phyloP scores from a whole-genome alignment of 2,888 invertebrate species.

The Anoplius nigerrimus region DNA sequence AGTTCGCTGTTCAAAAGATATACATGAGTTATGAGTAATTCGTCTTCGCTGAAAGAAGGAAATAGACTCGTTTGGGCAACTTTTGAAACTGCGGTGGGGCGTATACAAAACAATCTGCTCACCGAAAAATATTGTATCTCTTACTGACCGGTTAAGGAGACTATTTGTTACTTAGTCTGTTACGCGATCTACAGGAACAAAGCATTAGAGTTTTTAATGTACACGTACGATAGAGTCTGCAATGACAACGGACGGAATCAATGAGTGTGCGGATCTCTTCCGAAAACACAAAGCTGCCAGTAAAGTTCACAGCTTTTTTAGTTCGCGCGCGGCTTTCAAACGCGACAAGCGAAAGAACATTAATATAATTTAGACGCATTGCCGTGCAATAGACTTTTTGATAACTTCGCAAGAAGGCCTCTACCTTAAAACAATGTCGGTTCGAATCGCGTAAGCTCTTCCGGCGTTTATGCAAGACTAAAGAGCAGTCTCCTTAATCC shows the following conservation, averaged over 20 bases:
- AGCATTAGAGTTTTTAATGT: background rate
- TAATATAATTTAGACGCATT: background rate
- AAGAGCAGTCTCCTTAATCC: conserved; percentile 27
- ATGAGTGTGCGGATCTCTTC: background rate
- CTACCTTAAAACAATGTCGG: too few relatives aligned
- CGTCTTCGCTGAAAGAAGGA: too few relatives aligned
- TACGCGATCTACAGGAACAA: conserved; percentile 1
- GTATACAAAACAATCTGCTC: conserved; percentile 15
- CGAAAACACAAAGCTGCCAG: too few relatives aligned
- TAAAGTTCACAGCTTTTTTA: conserved; percentile 9
- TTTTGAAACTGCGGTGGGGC: background rate
- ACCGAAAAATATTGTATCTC: conserved; percentile 26
- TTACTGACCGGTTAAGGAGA: conserved; percentile 32
- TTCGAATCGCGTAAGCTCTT: too few relatives aligned
- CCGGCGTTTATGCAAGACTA: background rate
- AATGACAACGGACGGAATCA: background rate
- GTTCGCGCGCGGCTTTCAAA: background rate
- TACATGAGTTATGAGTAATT: too few relatives aligned
- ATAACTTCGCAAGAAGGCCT: background rate
- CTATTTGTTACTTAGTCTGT: background rate
- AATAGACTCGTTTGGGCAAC: too few relatives aligned
- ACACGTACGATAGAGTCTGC: too few relatives aligned
- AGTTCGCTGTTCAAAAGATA: too few relatives aligned
- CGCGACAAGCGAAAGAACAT: background rate
- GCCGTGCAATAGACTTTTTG: background rate